These are phyloP conservation scores for Melikaiella ostensackeni DNA, from an alignment of 2,888 invertebrate genomes.

Conservation along the genomic window DNA sequence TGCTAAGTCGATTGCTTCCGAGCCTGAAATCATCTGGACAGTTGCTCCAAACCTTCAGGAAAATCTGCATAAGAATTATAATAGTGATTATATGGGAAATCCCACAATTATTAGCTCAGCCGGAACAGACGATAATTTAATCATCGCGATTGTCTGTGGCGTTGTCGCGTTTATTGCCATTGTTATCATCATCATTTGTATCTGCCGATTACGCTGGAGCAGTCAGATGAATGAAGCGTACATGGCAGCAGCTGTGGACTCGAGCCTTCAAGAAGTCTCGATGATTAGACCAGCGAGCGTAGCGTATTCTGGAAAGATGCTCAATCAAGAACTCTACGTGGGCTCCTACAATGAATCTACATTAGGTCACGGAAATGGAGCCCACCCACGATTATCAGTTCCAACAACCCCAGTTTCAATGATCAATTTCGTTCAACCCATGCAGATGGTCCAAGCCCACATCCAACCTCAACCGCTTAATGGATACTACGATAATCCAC, in stretches of 20 bases:
- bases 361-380: conserved; percentile 65
- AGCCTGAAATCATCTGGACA: conserved; percentile 95
- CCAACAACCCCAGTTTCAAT: conserved; percentile 70
- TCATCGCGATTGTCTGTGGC: conserved; percentile 96
- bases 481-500: conserved; percentile 70
- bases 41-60: conserved; percentile 85
- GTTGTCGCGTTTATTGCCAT: conserved; percentile 95
- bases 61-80: conserved; percentile 81
- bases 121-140: conserved; percentile 93
- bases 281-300: conserved; percentile 71
- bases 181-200: conserved; percentile 92
- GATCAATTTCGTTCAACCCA: conserved; percentile 71
- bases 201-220: conserved; percentile 87
- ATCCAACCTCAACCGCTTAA: conserved; percentile 69
- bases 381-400: conserved; percentile 51
- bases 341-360: conserved; percentile 71
- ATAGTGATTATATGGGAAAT: conserved; percentile 79
- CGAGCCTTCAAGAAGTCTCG: conserved; percentile 73
- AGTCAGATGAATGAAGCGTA: conserved; percentile 72
- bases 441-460: conserved; percentile 69
- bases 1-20: conserved; percentile 81
- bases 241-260: conserved; percentile 69
- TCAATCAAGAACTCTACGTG: conserved; percentile 70
- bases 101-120: conserved; percentile 75
- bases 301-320: conserved; percentile 70